A percentile compares a stretch with the other conserved stretches of the same genome.
Conservation (phyloP, 2,113 vertebrate species). For the Lamprologus lemairii region DNA sequence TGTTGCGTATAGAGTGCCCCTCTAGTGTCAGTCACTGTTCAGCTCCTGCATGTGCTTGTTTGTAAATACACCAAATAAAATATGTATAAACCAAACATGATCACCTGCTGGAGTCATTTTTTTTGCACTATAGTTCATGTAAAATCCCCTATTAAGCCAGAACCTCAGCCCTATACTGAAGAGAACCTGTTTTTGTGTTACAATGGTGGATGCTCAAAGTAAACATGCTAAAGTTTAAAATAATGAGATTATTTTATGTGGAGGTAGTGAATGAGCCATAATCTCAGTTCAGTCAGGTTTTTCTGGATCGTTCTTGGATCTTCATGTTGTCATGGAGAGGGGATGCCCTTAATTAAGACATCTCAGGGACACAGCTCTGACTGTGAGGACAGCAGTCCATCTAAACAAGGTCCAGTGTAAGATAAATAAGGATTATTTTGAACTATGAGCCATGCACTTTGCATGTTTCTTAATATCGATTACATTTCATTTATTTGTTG, state of each 20-base stretch:
- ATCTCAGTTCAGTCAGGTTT: background rate
- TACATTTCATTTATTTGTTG: background rate
- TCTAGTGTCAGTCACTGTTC: slow-evolving; percentile 63
- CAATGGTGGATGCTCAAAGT: background rate
- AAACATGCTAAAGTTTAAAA: background rate
- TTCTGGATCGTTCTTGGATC: background rate
- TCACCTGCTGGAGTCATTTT: background rate
- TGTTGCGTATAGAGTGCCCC: slow-evolving; percentile 58
- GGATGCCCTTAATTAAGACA: background rate
- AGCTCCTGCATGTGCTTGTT: slow-evolving; percentile 77
- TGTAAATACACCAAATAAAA: slow-evolving; percentile 78
- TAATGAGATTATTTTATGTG: background rate
- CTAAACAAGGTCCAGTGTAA: background rate
- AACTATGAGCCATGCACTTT: background rate
- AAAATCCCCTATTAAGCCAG: background rate
- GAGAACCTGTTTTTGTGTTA: background rate
- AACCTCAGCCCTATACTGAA: background rate
- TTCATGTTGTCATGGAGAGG: background rate
- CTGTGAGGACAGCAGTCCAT: background rate
- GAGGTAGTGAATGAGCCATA: background rate
- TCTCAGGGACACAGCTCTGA: background rate
- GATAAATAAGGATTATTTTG: background rate
- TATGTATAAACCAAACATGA: slow-evolving; percentile 39
- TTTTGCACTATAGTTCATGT: background rate
- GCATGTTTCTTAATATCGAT: background rate